phyloP scores from a whole-genome alignment of 2,888 invertebrate genomes.

The Ctena decussata region DNA sequence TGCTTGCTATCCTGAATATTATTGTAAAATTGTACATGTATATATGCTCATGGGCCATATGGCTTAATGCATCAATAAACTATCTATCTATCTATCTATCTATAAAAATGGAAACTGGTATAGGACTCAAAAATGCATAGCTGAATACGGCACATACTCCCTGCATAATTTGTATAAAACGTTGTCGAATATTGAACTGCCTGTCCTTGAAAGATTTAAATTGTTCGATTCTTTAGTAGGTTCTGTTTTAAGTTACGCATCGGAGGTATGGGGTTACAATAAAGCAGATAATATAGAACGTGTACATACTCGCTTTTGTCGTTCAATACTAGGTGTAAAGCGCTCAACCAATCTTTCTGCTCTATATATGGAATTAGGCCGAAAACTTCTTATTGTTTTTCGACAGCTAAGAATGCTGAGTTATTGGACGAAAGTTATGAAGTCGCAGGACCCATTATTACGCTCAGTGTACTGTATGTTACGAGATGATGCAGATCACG shows the following conservation, averaged over 20 bases:
- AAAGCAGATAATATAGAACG: background rate
- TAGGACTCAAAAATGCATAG: background rate
- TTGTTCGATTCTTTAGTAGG: background rate
- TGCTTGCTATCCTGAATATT: too few species aligned
- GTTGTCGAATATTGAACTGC: background rate
- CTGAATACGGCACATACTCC: background rate
- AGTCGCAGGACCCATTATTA: background rate
- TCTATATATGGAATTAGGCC: background rate
- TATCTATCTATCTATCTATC: too few species aligned
- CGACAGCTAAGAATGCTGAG: background rate
- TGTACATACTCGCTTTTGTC: conserved; percentile 12
- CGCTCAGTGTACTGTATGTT: background rate
- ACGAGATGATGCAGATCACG: background rate
- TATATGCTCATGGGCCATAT: too few species aligned
- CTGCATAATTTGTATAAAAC: background rate
- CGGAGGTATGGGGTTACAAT: conserved; percentile 1
- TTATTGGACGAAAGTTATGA: background rate
- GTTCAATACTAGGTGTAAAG: background rate
- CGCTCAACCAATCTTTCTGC: background rate
- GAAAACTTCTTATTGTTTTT: background rate
- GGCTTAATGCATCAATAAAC: too few species aligned
- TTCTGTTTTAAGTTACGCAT: background rate
- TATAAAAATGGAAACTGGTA: background rate
- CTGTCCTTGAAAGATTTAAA: background rate
- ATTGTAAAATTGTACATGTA: too few species aligned